Base-by-base conservation (phyloP, 2,797 vertebrate genomes). In the Echeneis naucrates region DNA sequence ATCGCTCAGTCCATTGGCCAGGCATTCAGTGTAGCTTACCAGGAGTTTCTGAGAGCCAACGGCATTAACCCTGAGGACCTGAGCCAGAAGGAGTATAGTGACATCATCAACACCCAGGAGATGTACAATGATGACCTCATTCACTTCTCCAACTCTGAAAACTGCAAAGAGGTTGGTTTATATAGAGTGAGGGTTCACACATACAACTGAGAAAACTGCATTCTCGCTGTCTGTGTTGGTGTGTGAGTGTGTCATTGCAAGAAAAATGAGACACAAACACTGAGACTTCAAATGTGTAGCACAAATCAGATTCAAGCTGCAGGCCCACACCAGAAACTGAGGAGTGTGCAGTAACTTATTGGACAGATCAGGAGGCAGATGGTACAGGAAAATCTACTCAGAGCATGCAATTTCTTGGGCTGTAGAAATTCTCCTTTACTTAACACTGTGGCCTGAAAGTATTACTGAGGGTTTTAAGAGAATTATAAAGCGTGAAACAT, bases 51-150 rank as follows among this genome's bases (percentile, higher is more conserved):
- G 82, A 89, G 98, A 90, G 98, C 98, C 89, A 99, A 99, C 0
- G 98, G 98, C 85, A 99, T 99, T 77, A 99, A 99, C 91, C 98
- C 98, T 0, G 98, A 99, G 82, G 98, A 99, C 90, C 95, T 99
- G 87, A 99, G 98, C 90, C 98, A 99, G 94, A 99, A 99, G 75
- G 98, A 99, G 77, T 99, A 99, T 94, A 99, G 98, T 8, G 98
- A 99, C 91, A 97, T 99, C 92, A 98, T 99, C 93, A 99, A 97
- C 84, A 99, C 98, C 47, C 98, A 99, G 87, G 98, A 99, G 91
- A 99, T 99, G 98, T 99, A 99, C 93, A 99, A 99, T 1, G 98
- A 99, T 7, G 98, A 99, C 87, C 98, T 99, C 78, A 96, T 99
- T 91, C 98, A 99, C 90, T 99, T 99, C 91, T 99, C 98, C 75